These are phyloP conservation scores for Bolinopsis microptera DNA, from an alignment of 37 sponge, comb jelly and placozoan genomes.

Conservation along the genomic window DNA sequence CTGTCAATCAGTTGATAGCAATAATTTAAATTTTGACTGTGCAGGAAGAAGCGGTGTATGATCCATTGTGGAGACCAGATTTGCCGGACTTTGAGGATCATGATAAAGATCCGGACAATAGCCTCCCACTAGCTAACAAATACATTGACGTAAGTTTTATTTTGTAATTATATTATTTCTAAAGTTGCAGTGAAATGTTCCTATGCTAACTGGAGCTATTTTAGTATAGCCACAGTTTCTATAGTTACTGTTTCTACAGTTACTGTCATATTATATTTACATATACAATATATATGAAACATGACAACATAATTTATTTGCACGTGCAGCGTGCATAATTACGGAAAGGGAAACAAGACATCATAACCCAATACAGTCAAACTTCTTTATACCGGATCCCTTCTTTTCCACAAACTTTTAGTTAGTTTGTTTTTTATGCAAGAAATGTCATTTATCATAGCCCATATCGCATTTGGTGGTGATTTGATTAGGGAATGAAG, in stretches of 20 bases:
- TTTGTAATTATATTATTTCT: background rate
- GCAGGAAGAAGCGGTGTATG: conserved; percentile 13
- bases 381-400: no score
- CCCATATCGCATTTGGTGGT: no score
- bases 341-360: no score
- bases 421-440: no score
- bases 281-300: background rate
- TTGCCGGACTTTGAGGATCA: conserved; percentile 10
- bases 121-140: background rate
- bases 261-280: background rate
- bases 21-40: background rate
- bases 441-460: no score
- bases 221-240: background rate
- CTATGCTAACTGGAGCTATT: background rate
- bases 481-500: no score
- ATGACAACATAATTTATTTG: no score
- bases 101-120: conserved; percentile 44
- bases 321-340: no score
- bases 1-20: background rate
- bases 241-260: no score
- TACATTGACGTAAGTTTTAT: conserved; percentile 23
- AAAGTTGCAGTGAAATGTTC: no score
- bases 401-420: no score
- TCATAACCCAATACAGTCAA: no score
- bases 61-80: conserved; percentile 18